Evolutionary conservation across 2,888 invertebrate species (phyloP), one percentile per base, ranked within the genome.

Genomic region (Noctuana brunneofusca): DNA sequence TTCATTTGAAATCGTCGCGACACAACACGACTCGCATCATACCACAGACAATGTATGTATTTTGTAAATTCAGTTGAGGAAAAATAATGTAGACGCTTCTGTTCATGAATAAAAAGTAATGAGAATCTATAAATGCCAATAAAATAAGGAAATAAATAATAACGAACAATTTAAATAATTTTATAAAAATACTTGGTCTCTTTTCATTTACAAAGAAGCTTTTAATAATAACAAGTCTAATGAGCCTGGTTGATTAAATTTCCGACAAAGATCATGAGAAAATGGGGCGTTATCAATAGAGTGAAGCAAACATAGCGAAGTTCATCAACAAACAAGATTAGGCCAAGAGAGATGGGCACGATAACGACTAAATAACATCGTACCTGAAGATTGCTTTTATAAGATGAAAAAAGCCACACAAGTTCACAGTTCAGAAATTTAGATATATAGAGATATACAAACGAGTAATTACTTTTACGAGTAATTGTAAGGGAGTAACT

Each of bases 321-420:
- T 55, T 55, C 49, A 55, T 41, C 48, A 54, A 35, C 22, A 48
- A 24, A 18, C 38, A 54, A 54, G 54, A 54, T 48, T 60, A 49
- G 38, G 16, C 43, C 43, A 46, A 11, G 43, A 20, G 9, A 12
- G 27, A 30, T 9, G 0, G 20, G 32, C 54, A 55, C 14, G 60
- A 60, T 60, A 55, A 52, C 27, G 38, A 1, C 6, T 8, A 24
- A 18, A 32, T 14, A 41, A 18, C 38, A n/a, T n/a, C n/a, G n/a
- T n/a, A 55, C 27, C 43, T 46, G 56, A 18, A 8, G n/a, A 22
- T 12, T 27, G 27, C n/a, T 56, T 46, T 46, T 16, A 30, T 46
- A 30, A 32, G 18, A 30, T 3, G n/a, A 41, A 11, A 32, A 32
- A 32, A 32, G 8, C 9, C 1, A 27, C 27, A 6, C 24, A 24